Conservation (phyloP, 2,113 vertebrate species). For the Centrocercus urophasianus region DNA sequence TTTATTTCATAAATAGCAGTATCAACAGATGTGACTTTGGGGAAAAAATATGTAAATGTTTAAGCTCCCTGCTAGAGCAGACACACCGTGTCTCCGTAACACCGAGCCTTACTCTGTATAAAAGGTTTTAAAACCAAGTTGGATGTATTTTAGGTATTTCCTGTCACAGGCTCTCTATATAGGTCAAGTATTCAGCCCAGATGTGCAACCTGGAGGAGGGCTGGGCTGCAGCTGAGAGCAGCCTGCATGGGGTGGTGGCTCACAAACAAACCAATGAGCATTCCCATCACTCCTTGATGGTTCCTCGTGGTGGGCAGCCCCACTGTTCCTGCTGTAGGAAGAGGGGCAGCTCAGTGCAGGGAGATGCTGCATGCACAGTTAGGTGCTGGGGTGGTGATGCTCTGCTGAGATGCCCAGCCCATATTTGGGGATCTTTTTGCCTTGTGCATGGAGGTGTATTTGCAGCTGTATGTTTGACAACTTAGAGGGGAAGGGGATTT, state of each 20-base stretch:
- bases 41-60: background rate
- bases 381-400: background rate
- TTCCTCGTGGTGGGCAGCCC: accelerated
- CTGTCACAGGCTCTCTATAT: conserved; percentile 43
- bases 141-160: conserved; percentile 59
- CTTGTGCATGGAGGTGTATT: background rate
- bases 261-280: background rate
- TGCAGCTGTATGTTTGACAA: background rate
- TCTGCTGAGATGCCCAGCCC: background rate
- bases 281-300: background rate
- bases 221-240: background rate
- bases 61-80: background rate
- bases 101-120: background rate
- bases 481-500: background rate
- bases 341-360: background rate
- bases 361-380: too few relatives aligned
- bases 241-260: background rate
- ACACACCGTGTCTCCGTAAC: background rate
- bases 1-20: background rate
- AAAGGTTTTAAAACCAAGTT: conserved; percentile 32
- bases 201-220: conserved; percentile 44
- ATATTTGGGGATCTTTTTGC: background rate
- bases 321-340: background rate
- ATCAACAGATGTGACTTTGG: background rate
- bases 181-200: conserved; percentile 58